Percentiles rank a stretch among this genome's conserved stretches.
phyloP scores from a whole-genome alignment of 2,797 vertebrate species.

The Malurus splendens region DNA sequence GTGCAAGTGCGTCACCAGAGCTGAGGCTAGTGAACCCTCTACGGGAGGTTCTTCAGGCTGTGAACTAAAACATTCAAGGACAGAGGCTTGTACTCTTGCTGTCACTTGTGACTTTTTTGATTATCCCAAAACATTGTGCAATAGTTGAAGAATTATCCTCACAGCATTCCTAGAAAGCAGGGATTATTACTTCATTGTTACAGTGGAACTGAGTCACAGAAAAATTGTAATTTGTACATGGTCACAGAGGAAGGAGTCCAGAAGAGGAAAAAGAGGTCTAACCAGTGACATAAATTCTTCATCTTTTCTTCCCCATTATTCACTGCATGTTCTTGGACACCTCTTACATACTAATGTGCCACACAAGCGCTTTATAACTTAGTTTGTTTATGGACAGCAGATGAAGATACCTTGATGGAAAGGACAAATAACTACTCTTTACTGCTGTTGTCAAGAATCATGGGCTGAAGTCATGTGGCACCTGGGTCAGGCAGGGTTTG shows the following conservation, averaged over 20 bases:
- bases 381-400: not conserved
- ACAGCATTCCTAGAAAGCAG: not conserved
- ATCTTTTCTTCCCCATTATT: not conserved
- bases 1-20: not conserved
- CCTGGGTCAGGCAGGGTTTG: not conserved
- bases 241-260: not conserved
- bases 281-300: not conserved
- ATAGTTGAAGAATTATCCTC: not conserved
- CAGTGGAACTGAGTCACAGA: not conserved
- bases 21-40: not conserved
- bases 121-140: not conserved
- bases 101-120: not conserved
- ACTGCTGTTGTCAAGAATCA: not conserved
- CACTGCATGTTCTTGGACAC: not conserved
- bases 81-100: not conserved
- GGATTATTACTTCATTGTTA: not conserved
- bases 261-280: not conserved
- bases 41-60: not conserved
- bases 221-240: not conserved
- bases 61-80: not conserved
- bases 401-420: not conserved
- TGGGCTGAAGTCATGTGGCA: not conserved
- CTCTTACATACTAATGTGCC: not conserved
- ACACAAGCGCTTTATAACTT: not conserved
- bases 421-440: not conserved